A percentile compares a stretch with the other conserved stretches of the same genome.
Evolutionary conservation across 2,113 vertebrate species (phyloP).

Genomic region (Grammatotria lemairii): DNA sequence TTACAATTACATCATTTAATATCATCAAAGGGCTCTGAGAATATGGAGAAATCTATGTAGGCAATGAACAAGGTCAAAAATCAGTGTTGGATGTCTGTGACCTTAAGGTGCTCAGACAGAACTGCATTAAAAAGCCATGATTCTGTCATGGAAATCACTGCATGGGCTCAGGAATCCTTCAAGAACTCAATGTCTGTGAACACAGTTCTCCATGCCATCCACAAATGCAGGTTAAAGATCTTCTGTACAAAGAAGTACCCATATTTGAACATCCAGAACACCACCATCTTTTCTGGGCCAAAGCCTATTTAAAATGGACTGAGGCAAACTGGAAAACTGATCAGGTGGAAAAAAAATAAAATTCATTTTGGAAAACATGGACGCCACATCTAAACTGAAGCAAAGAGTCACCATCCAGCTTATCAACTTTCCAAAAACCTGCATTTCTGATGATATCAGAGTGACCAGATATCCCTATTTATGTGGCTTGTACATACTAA

Average conservation of each 20-base stretch:
- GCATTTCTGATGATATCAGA: background rate
- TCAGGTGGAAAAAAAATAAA: accelerated
- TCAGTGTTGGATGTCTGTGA: background rate
- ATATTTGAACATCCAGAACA: background rate
- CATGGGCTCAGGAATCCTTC: background rate
- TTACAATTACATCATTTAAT: background rate
- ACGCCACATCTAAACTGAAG: background rate
- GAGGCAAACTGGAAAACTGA: background rate
- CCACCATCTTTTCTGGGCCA: background rate
- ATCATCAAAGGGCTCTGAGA: background rate
- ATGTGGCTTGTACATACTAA: background rate
- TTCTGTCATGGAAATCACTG: background rate
- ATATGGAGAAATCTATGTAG: background rate
- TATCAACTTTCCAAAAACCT: background rate
- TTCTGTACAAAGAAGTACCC: background rate
- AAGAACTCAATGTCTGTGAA: background rate
- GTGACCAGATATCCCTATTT: background rate
- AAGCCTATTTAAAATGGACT: background rate
- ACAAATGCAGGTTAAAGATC: background rate
- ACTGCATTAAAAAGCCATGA: background rate
- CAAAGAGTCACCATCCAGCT: background rate
- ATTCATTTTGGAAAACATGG: background rate
- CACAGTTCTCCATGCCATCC: background rate
- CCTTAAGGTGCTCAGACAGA: background rate
- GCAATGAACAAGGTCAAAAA: background rate